Evolutionary conservation across 30 jellyfish, hydroid and myxozoan genomes (phyloP).

Genomic region (Calvadosia cruxmelitensis): DNA sequence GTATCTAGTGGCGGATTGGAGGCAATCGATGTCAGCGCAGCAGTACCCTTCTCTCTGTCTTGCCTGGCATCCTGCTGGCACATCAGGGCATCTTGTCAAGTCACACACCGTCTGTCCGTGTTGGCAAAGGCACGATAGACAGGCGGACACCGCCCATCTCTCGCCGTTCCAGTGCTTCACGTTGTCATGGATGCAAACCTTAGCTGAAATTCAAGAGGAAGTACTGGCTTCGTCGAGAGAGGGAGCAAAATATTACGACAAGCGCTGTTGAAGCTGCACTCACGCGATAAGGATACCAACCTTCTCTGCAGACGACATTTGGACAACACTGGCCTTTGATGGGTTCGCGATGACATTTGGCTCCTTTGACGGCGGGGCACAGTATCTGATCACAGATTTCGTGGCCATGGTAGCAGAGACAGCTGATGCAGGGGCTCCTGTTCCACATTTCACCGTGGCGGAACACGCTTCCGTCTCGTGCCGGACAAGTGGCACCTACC

Average conservation of each 20-base stretch:
- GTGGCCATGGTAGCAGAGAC: slow-evolving; percentile 2
- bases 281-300: background rate
- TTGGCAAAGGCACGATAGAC: slow-evolving; percentile 2
- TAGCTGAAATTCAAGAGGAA: background rate
- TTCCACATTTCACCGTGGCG: background rate
- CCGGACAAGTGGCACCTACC: too few relatives aligned
- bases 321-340: slow-evolving; percentile 12
- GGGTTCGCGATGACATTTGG: slow-evolving; percentile 4
- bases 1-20: background rate
- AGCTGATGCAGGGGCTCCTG: slow-evolving; percentile 5
- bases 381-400: background rate
- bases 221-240: background rate
- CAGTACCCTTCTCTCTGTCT: background rate
- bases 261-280: background rate
- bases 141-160: slow-evolving; percentile 8
- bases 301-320: slow-evolving; percentile 8
- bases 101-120: slow-evolving; percentile 5
- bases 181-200: slow-evolving; percentile 3
- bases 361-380: slow-evolving; percentile 10
- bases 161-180: slow-evolving; percentile 10
- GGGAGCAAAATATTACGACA: background rate
- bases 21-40: slow-evolving; percentile 11
- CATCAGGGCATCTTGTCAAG: background rate
- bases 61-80: slow-evolving; percentile 9
- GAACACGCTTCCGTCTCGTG: too few relatives aligned